A percentile compares a stretch with the other conserved stretches of the same genome.
phyloP scores from a whole-genome alignment of 2,888 invertebrate species.

The Conomelus anceps region DNA sequence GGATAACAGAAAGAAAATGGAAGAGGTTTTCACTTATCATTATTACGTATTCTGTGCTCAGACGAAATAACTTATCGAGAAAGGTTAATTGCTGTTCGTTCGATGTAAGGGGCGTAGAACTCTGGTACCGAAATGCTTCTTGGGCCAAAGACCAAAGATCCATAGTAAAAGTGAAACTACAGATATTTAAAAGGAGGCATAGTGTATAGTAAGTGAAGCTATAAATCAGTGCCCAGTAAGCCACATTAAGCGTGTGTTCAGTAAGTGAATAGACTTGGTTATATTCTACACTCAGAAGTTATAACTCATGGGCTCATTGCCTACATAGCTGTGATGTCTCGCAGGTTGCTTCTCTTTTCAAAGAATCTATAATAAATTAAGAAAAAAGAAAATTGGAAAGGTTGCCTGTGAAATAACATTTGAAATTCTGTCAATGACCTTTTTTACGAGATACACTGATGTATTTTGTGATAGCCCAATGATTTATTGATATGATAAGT shows the following conservation, averaged over 20 bases:
- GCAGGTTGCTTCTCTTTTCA: no score
- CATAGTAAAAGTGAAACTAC: background rate
- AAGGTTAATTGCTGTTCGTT: background rate
- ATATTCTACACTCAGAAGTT: background rate
- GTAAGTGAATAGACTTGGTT: no score
- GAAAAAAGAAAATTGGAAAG: no score
- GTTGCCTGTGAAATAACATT: no score
- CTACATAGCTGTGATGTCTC: background rate
- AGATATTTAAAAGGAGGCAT: background rate
- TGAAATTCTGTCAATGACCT: no score
- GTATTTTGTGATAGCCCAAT: no score
- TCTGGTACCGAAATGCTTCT: background rate
- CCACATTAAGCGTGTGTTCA: no score
- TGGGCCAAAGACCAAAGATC: background rate
- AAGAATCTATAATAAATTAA: no score
- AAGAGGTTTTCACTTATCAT: background rate
- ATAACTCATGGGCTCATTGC: background rate
- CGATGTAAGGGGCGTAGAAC: background rate
- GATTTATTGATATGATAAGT: no score
- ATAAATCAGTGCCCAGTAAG: background rate
- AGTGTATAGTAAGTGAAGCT: background rate
- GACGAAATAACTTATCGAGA: background rate
- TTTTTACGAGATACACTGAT: no score
- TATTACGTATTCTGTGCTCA: background rate
- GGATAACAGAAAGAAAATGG: background rate